These are phyloP conservation scores for Idaea aversata DNA, from an alignment of 2,888 invertebrate species.

Conservation along the genomic window DNA sequence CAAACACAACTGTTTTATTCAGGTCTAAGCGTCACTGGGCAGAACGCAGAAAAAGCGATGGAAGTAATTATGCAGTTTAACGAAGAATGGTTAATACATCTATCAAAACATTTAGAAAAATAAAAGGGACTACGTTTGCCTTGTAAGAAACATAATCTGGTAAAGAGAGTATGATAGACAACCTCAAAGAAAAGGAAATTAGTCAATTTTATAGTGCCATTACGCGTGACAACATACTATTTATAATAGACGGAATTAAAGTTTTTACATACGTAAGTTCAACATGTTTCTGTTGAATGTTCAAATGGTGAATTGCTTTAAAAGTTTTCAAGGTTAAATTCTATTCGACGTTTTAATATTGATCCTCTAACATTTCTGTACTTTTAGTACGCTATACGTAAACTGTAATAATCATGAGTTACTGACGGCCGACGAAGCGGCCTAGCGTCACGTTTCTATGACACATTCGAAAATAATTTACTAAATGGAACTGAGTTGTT, in stretches of 20 bases:
- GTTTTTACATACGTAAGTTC: slow-evolving; percentile 19
- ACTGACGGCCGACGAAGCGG: not conserved
- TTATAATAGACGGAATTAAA: slow-evolving; percentile 22
- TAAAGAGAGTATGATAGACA: no score
- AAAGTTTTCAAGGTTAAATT: slow-evolving; percentile 22
- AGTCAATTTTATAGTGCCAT: slow-evolving; percentile 14
- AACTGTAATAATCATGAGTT: not conserved
- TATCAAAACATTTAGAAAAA: not conserved
- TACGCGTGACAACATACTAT: slow-evolving; percentile 28
- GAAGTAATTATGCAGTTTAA: not conserved
- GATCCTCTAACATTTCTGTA: not conserved
- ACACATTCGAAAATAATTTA: not conserved
- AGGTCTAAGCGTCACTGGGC: not conserved
- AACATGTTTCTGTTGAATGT: slow-evolving; percentile 25
- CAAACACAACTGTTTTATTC: not conserved
- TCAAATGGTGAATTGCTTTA: slow-evolving; percentile 20
- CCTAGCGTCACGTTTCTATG: not conserved
- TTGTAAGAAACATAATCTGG: no score
- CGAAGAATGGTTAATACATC: not conserved
- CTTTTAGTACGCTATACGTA: no score
- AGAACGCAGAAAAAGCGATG: not conserved
- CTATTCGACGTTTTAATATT: slow-evolving; percentile 2
- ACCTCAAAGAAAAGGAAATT: slow-evolving; percentile 5
- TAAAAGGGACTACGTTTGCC: not conserved
- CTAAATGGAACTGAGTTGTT: not conserved